Evolutionary conservation across 2,113 vertebrate genomes (phyloP), one percentile per base, ranked within the genome.

Genomic region (Suricata suricatta): DNA sequence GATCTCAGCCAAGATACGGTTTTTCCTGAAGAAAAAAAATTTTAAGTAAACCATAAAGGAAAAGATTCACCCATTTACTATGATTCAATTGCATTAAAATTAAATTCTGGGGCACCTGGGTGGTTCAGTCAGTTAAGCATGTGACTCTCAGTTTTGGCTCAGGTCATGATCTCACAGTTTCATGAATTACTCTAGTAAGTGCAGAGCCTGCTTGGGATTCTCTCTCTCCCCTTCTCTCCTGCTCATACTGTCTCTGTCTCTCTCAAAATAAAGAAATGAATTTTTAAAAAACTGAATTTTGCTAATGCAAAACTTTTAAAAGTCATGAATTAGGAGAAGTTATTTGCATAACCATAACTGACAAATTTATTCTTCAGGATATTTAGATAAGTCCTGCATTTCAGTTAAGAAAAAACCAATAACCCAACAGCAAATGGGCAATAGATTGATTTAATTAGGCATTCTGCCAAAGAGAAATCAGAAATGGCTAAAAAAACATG

Each of bases 21-120:
- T 63, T 90, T 63, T 54, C 54, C 57, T 82, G 77, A 93, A 66
- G 35, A 0, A 44, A 12, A 11, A 4, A n/a, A 25, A 41, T 38
- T 74, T 74, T 38, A 71, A 52, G 10, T 9, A 63, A 93, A 66
- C 33, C 52, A 81, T 31, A 95, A 90, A 88, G 74, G 17, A 90
- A 87, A 80, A 63, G 19, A 87, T 35, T 54, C 44, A 88, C 50
- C 68, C 0, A 76, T 89, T 38, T 69, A 90, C 76, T 77, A 95
- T 29, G 38, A 50, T 57, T 90, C 68, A 72, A 72, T 9, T 80
- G 50, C 5, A 91, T 84, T 95, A 82, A 95, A 96, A 87, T 89
- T 77, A 91, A 60, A 50, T 72, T 96, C 27, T 83, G 52, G 52
- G 52, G 52, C 52, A 54, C 52, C 52, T 54, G 52, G 15, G 52